Evolutionary conservation across 2,797 vertebrate genomes (phyloP).

Genomic region (Carcharodon carcharias): DNA sequence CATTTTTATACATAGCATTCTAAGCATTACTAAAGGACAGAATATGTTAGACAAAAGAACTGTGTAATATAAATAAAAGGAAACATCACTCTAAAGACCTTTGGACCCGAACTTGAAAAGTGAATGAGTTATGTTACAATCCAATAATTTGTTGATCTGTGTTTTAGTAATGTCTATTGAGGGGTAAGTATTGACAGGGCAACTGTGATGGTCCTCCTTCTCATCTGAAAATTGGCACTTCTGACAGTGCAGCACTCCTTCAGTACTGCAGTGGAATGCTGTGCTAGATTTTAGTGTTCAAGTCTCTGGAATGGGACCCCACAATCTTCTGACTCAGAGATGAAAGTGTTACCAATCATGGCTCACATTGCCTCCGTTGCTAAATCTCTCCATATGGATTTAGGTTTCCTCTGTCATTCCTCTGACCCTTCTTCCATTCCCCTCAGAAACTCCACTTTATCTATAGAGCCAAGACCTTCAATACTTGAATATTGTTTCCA

Average conservation of each 20-base stretch:
- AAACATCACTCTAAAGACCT: background rate
- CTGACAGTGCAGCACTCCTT: background rate
- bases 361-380: background rate
- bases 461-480: background rate
- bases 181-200: background rate
- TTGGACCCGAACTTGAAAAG: background rate
- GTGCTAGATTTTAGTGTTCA: background rate
- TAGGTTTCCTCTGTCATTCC: background rate
- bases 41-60: background rate
- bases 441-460: background rate
- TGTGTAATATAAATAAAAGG: background rate
- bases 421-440: background rate
- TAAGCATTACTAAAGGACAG: background rate
- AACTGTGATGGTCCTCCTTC: background rate
- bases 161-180: background rate
- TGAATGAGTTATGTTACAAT: background rate
- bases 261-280: background rate
- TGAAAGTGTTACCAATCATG: background rate
- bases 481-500: background rate
- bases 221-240: background rate
- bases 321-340: background rate
- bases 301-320: background rate
- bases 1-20: background rate
- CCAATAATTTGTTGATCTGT: background rate
- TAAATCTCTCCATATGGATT: background rate